phyloP scores from a whole-genome alignment of 1,140 invertebrate genomes.

The Pseudomyrmex flavicornis region DNA sequence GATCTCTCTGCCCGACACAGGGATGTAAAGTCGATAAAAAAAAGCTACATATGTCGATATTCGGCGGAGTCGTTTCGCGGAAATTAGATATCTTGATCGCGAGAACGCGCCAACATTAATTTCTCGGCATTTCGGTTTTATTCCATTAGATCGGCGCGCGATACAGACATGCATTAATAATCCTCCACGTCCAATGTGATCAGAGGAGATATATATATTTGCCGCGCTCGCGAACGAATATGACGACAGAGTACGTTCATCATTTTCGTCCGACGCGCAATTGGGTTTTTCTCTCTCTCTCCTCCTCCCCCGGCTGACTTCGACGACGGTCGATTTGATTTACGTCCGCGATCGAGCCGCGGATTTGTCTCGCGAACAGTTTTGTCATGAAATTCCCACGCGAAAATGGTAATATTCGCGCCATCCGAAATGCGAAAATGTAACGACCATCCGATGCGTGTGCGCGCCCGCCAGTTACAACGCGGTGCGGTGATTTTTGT shows the following conservation, averaged over 20 bases:
- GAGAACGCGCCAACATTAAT: conserved; percentile 17
- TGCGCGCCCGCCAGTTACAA: neutral
- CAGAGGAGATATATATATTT: conserved; percentile 9
- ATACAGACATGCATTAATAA: conserved; percentile 36
- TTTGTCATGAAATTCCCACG: conserved; percentile 5
- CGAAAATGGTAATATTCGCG: neutral
- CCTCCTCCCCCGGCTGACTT: neutral
- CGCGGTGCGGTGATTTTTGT: conserved; percentile 16
- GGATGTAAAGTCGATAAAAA: conserved; percentile 7
- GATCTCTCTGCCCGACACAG: too few species aligned
- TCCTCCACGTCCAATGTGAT: conserved; percentile 21
- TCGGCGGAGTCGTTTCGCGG: neutral
- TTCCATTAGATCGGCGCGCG: neutral
- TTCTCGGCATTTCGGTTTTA: neutral
- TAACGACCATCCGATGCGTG: neutral
- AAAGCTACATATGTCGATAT: neutral
- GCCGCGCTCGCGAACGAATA: conserved; percentile 11
- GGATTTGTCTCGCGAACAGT: conserved; percentile 13
- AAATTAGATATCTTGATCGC: conserved; percentile 26
- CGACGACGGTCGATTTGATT: conserved; percentile 44
- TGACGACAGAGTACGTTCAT: conserved; percentile 31
- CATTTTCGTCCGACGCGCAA: conserved; percentile 18
- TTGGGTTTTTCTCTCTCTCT: neutral
- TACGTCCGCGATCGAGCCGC: conserved; percentile 28
- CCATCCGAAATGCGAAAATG: conserved; percentile 1